These are phyloP conservation scores for Natrix natrix DNA, from an alignment of 2,797 vertebrate species.

Conservation along the genomic window DNA sequence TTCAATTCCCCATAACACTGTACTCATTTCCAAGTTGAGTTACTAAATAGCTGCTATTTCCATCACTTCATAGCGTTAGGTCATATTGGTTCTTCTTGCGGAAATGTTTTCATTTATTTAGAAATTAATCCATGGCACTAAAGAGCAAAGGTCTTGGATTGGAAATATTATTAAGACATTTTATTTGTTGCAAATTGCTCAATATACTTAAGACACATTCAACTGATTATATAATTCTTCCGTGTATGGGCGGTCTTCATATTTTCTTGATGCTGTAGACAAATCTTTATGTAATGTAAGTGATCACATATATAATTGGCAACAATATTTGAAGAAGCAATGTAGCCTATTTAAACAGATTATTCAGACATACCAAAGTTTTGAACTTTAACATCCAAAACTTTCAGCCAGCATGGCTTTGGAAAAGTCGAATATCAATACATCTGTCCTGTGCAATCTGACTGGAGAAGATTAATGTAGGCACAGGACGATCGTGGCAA, in stretches of 20 bases:
- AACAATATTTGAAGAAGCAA: neutral
- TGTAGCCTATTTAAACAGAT: neutral
- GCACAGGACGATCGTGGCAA: neutral
- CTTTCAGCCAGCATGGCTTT: neutral
- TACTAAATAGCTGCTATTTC: constrained; percentile 22
- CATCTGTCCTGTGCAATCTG: neutral
- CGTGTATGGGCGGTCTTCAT: no score
- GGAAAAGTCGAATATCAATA: neutral
- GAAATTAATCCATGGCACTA: constrained; percentile 24
- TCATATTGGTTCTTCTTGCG: neutral
- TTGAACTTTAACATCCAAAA: neutral
- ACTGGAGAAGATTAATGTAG: neutral
- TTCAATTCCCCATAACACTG: neutral
- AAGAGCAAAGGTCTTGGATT: neutral
- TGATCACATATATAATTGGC: neutral
- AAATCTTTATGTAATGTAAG: neutral
- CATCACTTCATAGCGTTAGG: neutral
- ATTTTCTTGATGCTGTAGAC: neutral
- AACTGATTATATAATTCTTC: neutral
- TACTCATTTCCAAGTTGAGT: constrained; percentile 14
- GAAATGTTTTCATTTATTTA: constrained; percentile 26
- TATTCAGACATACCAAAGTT: neutral
- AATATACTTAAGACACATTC: neutral
- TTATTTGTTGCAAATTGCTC: neutral
- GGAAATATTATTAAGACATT: neutral